Evolutionary conservation across 2,797 vertebrate genomes (phyloP), one percentile per base, ranked within the genome.

Genomic region (Mormyrops boulengeri): DNA sequence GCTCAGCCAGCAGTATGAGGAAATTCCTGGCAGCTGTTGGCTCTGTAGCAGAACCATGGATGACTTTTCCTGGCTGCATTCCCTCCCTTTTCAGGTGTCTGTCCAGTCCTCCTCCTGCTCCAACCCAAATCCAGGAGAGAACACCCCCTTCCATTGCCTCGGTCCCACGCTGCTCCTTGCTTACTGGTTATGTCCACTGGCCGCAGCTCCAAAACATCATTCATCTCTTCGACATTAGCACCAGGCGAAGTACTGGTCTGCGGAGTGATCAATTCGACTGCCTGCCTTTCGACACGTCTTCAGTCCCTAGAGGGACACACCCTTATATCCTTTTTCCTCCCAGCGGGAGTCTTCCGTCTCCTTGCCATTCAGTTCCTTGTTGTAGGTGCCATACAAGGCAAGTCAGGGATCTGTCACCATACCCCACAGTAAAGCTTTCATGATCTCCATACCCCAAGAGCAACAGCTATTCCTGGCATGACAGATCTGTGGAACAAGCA

Each of bases 311-410:
- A 88, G 38, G 8, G 19, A 47, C 52, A 60, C 55, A 14, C 44
- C 38, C n/a, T 88, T 87, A 87, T 87, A 89, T 85, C 82, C 82
- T 85, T 85, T 85, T 92, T 89, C 85, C 82, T 53, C 47, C 90
- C 90, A 30, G 90, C 50, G 93, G 95, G 91, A 62, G 88, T 60
- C 92, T 91, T 69, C 89, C 52, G 88, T 30, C 26, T 57, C 44
- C n/a, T 69, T 49, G 49, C 66, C 30, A 90, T 30, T 86, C 22
- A 60, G 8, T 26, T 47, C 34, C 60, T 12, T 80, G 92, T 94
- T 94, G 94, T 95, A 94, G 92, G 91, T 88, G 3, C 95, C 94
- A 92, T 94, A 95, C 85, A 95, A 94, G 95, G 95, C 94, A 88
- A 91, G 90, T 53, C 88, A 89, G 88, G 90, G 89, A 34, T 49